Evolutionary conservation across 2,113 vertebrate species (phyloP).

Genomic region (Strix uralensis): DNA sequence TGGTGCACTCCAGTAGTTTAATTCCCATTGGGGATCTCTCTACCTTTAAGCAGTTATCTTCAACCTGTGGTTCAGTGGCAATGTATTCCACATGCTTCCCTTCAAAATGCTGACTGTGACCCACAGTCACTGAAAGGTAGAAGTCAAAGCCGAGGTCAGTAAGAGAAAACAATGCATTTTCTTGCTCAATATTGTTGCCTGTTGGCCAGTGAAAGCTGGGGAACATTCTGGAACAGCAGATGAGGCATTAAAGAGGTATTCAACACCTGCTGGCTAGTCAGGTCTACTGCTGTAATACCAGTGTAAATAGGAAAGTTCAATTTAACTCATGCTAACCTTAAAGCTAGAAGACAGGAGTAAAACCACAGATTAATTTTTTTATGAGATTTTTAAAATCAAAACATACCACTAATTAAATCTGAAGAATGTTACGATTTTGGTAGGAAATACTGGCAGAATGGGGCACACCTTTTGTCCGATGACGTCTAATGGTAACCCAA

Average conservation of each 20-base stretch:
- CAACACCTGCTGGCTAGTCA: neutral
- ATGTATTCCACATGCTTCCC: rapidly evolving
- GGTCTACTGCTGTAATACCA: neutral
- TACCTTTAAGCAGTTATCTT: neutral
- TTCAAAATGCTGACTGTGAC: neutral
- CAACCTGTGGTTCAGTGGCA: neutral
- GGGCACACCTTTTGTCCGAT: neutral
- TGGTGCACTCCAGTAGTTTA: neutral
- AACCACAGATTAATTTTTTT: neutral
- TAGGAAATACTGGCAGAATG: neutral
- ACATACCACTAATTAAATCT: neutral
- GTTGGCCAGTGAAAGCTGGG: neutral
- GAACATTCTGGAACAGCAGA: neutral
- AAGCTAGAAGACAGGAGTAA: neutral
- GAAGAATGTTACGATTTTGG: neutral
- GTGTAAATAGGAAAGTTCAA: neutral
- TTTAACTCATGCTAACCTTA: neutral
- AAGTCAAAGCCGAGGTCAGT: neutral
- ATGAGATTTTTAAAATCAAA: neutral
- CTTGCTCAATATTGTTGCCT: neutral
- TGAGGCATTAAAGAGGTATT: neutral
- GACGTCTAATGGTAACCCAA: neutral
- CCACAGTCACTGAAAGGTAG: neutral
- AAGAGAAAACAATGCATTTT: neutral
- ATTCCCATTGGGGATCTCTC: rapidly evolving